These are phyloP conservation scores for Dasyurus viverrinus DNA, from an alignment of 2,113 vertebrate genomes.

Conservation along the genomic window DNA sequence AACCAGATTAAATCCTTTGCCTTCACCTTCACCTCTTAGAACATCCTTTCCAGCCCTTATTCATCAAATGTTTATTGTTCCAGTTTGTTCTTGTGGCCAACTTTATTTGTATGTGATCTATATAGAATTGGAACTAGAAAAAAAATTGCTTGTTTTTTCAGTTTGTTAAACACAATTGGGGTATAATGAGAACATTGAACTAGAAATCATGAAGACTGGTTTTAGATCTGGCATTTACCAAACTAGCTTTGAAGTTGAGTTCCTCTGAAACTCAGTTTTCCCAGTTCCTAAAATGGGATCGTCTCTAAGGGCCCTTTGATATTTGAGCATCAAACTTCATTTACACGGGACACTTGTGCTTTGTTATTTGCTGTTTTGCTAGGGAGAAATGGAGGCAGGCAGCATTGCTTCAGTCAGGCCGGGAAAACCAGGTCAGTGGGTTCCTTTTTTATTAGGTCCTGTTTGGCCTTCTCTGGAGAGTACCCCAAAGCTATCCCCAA, in stretches of 20 bases:
- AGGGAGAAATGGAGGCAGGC: not conserved
- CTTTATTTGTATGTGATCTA: conserved; percentile 33
- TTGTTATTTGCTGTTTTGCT: not conserved
- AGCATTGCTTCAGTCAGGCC: not conserved
- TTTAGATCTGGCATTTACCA: not conserved
- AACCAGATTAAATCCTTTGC: not conserved
- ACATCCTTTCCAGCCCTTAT: not conserved
- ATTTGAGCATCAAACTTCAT: not conserved
- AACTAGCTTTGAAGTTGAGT: not conserved
- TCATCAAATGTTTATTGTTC: conserved; percentile 14
- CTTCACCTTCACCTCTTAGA: conserved; percentile 22
- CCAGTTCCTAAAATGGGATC: not conserved
- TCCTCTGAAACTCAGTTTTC: not conserved
- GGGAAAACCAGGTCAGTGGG: not conserved
- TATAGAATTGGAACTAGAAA: not conserved
- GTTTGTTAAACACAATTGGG: not conserved
- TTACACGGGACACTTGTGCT: not conserved
- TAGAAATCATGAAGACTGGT: not conserved
- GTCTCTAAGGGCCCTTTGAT: not conserved
- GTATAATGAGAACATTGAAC: not conserved
- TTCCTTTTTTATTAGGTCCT: not conserved
- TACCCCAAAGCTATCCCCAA: not conserved
- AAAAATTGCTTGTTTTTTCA: not conserved
- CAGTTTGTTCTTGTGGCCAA: not conserved
- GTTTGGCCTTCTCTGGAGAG: not conserved